phyloP scores from a whole-genome alignment of 2,113 vertebrate genomes.

The Tricholaema leucomelas region DNA sequence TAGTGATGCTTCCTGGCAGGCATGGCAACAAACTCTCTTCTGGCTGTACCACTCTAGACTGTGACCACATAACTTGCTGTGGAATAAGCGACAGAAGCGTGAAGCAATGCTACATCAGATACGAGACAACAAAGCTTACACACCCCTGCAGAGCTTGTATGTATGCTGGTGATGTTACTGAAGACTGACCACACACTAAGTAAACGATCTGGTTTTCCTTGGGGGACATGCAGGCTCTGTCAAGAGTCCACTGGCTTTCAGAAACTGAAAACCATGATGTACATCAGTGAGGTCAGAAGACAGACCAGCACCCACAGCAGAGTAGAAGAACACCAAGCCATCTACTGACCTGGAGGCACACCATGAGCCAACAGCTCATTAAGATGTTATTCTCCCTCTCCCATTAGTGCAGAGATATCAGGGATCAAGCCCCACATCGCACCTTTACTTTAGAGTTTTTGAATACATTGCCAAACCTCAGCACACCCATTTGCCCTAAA shows the following conservation, averaged over 20 bases:
- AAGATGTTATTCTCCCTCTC: background rate
- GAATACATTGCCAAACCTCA: accelerated
- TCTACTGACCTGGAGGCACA: background rate
- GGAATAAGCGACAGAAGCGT: background rate
- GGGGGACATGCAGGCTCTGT: accelerated
- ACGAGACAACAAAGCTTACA: background rate
- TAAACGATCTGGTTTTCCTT: background rate
- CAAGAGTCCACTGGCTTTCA: background rate
- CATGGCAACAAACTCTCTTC: background rate
- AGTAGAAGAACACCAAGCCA: background rate
- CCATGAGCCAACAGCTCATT: background rate
- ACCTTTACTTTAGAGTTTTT: background rate
- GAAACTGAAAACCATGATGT: background rate
- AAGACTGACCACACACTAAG: background rate
- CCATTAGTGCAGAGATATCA: background rate
- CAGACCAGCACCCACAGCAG: background rate
- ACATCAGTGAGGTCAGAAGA: background rate
- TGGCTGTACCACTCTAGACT: background rate
- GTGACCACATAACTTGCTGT: background rate
- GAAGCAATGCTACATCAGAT: accelerated
- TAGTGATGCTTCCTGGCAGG: background rate
- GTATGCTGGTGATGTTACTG: background rate
- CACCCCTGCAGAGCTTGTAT: background rate
- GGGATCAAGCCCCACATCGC: background rate
- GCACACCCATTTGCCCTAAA: background rate